Evolutionary conservation across 2,113 vertebrate species (phyloP).

Genomic region (Pantherophis guttatus): DNA sequence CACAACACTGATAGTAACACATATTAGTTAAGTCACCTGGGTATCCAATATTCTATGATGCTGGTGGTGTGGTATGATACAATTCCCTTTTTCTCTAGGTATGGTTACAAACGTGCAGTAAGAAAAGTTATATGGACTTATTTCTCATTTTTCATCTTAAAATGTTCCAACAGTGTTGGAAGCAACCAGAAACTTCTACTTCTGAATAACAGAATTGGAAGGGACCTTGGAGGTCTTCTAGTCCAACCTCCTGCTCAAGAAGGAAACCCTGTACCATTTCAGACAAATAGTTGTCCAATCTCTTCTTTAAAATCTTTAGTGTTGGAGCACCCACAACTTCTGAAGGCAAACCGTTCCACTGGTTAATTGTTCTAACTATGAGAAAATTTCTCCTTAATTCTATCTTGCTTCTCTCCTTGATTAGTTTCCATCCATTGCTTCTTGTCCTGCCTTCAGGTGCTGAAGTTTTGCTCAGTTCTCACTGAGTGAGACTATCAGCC

Average conservation of each 20-base stretch:
- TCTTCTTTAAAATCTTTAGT: not conserved
- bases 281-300: not conserved
- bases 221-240: not conserved
- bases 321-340: not conserved
- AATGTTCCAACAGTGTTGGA: not conserved
- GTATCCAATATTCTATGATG: not conserved
- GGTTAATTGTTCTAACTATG: not conserved
- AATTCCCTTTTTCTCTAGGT: not conserved
- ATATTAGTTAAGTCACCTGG: not conserved
- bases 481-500: not conserved
- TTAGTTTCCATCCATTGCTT: not conserved
- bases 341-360: not conserved
- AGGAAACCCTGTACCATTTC: not conserved
- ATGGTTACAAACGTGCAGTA: not conserved
- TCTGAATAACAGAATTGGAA: not conserved
- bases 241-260: not conserved
- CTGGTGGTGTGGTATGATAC: not conserved
- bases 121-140: not conserved
- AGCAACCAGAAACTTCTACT: not conserved
- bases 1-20: not conserved
- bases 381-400: not conserved
- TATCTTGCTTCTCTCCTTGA: not conserved
- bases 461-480: not conserved
- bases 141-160: not conserved
- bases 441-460: not conserved